Conservation (phyloP, 2,888 invertebrate genomes). For the Sesia bembeciformis region DNA sequence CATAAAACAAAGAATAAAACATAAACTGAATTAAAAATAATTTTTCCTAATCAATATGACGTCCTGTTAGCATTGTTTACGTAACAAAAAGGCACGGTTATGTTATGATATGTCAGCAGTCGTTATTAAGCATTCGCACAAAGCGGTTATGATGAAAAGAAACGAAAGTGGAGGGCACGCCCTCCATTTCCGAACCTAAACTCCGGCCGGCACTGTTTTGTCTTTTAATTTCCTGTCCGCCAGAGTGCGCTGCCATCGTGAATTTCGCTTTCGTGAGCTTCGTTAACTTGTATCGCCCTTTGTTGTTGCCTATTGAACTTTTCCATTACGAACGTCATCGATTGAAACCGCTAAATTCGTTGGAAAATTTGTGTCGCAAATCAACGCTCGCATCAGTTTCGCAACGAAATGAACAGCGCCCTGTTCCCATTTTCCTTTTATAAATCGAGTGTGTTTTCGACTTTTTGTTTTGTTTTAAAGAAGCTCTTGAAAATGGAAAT, state of each 20-base stretch:
- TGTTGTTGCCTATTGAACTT: constrained; percentile 71
- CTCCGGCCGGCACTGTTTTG: constrained; percentile 65
- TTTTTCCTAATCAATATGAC: neutral
- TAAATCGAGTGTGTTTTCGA: constrained; percentile 46
- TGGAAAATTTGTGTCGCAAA: constrained; percentile 52
- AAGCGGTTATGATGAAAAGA: constrained; percentile 18
- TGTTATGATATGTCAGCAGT: constrained; percentile 14
- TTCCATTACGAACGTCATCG: constrained; percentile 65
- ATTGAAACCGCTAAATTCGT: constrained; percentile 65
- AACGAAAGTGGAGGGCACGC: constrained; percentile 33
- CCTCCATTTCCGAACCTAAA: constrained; percentile 63
- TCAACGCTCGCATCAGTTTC: constrained; percentile 24
- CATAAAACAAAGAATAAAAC: neutral
- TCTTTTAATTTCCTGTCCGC: constrained; percentile 72
- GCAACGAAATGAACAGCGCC: constrained; percentile 38
- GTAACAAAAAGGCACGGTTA: constrained; percentile 6
- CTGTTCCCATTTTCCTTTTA: constrained; percentile 45
- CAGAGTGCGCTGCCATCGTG: constrained; percentile 55
- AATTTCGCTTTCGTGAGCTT: constrained; percentile 69
- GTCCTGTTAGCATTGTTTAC: constrained; percentile 3
- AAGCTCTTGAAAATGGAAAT: constrained; percentile 42
- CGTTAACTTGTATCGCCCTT: constrained; percentile 69
- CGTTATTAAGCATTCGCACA: constrained; percentile 27
- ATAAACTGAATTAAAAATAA: neutral
- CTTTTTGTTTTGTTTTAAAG: constrained; percentile 42